Percentiles rank a stretch among this genome's conserved stretches.
Conservation (phyloP, 1,140 invertebrate species). For the Colletes latitarsis region DNA sequence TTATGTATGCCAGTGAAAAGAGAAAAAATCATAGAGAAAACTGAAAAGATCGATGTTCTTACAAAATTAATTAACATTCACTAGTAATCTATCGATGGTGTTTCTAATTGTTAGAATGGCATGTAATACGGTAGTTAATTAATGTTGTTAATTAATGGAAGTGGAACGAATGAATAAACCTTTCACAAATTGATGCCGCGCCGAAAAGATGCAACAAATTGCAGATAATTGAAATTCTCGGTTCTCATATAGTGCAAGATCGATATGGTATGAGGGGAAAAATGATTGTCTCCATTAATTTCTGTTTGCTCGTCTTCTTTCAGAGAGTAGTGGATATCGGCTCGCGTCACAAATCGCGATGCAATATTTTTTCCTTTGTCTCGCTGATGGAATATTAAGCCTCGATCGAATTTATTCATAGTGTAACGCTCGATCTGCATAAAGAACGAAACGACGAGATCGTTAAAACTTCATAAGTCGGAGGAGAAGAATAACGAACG, state of each 20-base stretch:
- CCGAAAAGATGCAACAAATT: not conserved
- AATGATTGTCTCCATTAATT: not conserved
- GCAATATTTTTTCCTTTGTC: not conserved
- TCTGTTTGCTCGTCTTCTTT: not conserved
- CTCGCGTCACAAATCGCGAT: too few species aligned
- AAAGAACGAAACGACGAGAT: constrained; percentile 26
- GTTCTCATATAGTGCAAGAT: too few species aligned
- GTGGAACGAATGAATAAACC: too few species aligned
- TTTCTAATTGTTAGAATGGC: too few species aligned
- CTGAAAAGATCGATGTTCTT: too few species aligned
- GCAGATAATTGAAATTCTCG: constrained; percentile 14
- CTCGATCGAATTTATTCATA: constrained; percentile 12
- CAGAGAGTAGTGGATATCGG: not conserved
- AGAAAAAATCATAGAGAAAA: too few species aligned
- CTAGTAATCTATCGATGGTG: too few species aligned
- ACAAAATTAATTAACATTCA: too few species aligned
- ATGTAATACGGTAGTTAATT: too few species aligned
- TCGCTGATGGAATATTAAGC: not conserved
- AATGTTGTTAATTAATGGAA: too few species aligned
- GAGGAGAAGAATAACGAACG: constrained; percentile 27
- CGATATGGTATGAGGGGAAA: not conserved
- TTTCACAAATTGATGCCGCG: too few species aligned
- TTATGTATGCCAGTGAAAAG: too few species aligned
- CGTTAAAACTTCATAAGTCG: constrained; percentile 32
- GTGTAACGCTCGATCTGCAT: not conserved